phyloP scores from a whole-genome alignment of 2,888 invertebrate species.

The Cylloceria caligata region DNA sequence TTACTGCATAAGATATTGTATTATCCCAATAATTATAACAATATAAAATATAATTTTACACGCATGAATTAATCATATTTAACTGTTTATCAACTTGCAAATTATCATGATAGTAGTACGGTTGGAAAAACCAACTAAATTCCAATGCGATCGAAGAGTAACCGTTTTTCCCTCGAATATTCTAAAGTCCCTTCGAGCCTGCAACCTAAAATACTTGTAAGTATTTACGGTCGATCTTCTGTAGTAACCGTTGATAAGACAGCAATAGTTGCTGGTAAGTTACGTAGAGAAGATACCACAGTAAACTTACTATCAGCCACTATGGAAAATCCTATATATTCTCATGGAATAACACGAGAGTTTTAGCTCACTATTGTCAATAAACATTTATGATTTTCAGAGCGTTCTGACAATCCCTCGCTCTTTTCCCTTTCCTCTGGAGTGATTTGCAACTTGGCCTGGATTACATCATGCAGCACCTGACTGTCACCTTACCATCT shows the following conservation, averaged over 20 bases:
- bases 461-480: slow-evolving; percentile 45
- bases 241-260: slow-evolving; percentile 42
- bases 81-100: no score
- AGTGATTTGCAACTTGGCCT: not conserved
- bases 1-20: no score
- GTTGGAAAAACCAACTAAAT: no score
- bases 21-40: no score
- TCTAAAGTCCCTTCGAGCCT: not conserved
- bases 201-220: slow-evolving; percentile 26
- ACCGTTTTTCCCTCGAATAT: no score
- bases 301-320: not conserved
- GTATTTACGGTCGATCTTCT: not conserved
- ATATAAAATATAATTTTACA: no score
- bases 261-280: slow-evolving; percentile 21
- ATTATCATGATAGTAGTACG: no score
- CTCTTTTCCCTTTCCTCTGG: not conserved
- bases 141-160: no score
- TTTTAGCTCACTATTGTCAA: not conserved
- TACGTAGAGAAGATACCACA: not conserved
- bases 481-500: slow-evolving; percentile 22
- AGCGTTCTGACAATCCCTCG: not conserved
- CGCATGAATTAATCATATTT: no score
- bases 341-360: not conserved
- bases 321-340: not conserved
- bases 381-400: not conserved